Percentiles rank a stretch among this genome's conserved stretches.
phyloP scores from a whole-genome alignment of 1,140 invertebrate genomes.

The Cataglyphis hispanica region DNA sequence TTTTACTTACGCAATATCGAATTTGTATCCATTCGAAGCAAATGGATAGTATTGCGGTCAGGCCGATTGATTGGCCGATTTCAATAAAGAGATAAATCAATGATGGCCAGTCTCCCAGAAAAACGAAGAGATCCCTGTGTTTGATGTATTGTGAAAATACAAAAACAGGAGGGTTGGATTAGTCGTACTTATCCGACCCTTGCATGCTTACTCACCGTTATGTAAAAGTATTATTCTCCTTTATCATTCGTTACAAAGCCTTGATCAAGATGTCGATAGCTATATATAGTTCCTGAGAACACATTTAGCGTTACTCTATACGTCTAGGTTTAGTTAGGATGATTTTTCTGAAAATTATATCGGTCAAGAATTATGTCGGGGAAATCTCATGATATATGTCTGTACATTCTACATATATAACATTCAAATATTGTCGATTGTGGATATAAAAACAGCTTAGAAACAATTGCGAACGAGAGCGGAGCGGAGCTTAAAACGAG shows the following conservation, averaged over 20 bases:
- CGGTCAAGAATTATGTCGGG: neutral
- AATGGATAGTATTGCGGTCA: too few species aligned
- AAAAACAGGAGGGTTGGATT: slow-evolving; percentile 63
- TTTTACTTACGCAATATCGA: too few species aligned
- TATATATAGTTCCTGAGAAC: slow-evolving; percentile 35
- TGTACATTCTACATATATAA: neutral
- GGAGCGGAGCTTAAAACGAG: slow-evolving; percentile 11
- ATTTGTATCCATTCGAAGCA: too few species aligned
- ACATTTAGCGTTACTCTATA: neutral
- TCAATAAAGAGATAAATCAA: neutral
- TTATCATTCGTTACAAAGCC: slow-evolving; percentile 72
- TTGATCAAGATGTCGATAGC: slow-evolving; percentile 60
- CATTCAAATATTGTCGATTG: neutral
- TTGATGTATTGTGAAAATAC: slow-evolving; percentile 75
- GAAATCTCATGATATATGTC: neutral
- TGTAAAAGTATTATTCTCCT: slow-evolving; percentile 79
- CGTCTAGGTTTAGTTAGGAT: neutral
- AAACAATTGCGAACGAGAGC: slow-evolving; percentile 17
- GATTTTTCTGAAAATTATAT: neutral
- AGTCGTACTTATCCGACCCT: slow-evolving; percentile 68
- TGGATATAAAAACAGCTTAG: neutral
- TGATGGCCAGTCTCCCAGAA: neutral
- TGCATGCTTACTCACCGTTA: slow-evolving; percentile 66
- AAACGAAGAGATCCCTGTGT: slow-evolving; percentile 62
- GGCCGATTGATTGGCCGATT: neutral